A percentile compares a stretch with the other conserved stretches of the same genome.
phyloP scores from a whole-genome alignment of 2,888 invertebrate genomes.

The Leucozona laternaria region DNA sequence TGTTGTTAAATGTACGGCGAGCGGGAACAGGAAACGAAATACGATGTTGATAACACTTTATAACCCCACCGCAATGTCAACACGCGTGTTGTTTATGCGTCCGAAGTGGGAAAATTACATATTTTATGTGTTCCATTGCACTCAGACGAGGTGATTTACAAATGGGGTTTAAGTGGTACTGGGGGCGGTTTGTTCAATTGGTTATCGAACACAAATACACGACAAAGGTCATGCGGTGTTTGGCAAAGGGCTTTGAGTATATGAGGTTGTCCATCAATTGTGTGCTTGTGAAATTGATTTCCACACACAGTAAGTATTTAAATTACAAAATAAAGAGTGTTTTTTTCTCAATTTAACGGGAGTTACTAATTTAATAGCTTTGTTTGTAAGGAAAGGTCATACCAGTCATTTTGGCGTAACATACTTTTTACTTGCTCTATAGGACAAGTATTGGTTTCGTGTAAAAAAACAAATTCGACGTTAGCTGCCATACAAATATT shows the following conservation, averaged over 20 bases:
- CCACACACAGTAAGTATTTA: slow-evolving; percentile 2
- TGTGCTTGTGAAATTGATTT: slow-evolving; percentile 30
- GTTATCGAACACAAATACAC: slow-evolving; percentile 1
- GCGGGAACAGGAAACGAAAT: not conserved
- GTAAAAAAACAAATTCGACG: too few species aligned
- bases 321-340: slow-evolving; percentile 7
- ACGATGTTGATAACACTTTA: slow-evolving; percentile 36
- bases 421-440: too few species aligned
- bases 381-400: too few species aligned
- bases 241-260: not conserved
- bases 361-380: not conserved
- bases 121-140: slow-evolving; percentile 48
- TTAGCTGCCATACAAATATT: too few species aligned
- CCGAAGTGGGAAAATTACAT: slow-evolving; percentile 48
- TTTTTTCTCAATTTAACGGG: not conserved
- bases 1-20: not conserved
- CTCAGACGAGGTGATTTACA: slow-evolving; percentile 59
- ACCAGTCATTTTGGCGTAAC: too few species aligned
- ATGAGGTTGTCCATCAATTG: not conserved
- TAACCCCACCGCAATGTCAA: slow-evolving; percentile 45
- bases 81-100: slow-evolving; percentile 48
- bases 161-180: slow-evolving; percentile 18
- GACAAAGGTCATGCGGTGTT: not conserved
- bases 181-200: slow-evolving; percentile 9
- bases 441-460: too few species aligned